Conservation (phyloP, 2,797 vertebrate genomes). For the Hephaestus fuliginosus region DNA sequence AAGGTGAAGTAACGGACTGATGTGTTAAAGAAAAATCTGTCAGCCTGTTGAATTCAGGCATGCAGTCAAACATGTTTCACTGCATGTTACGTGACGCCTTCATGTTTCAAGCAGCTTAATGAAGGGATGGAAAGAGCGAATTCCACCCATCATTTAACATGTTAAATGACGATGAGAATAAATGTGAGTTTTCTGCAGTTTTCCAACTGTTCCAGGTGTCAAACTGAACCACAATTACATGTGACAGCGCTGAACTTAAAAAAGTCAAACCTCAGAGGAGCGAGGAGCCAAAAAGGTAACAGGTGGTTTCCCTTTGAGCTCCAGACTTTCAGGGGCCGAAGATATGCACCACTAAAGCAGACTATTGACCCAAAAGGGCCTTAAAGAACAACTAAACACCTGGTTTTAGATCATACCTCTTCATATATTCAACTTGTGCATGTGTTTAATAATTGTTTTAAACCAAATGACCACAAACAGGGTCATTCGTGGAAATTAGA, state of each 20-base stretch:
- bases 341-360: not conserved
- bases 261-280: not conserved
- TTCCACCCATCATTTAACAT: conserved; percentile 34
- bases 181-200: conserved; percentile 1
- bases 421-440: not conserved
- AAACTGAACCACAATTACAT: not conserved
- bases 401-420: not conserved
- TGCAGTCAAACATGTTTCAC: not conserved
- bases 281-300: conserved; percentile 1
- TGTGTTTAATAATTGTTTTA: not conserved
- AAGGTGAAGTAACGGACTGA: not conserved
- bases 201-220: conserved; percentile 1
- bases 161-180: not conserved
- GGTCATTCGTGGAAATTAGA: too few relatives aligned
- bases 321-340: not conserved
- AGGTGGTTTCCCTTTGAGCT: conserved; percentile 19
- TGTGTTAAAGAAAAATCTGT: not conserved
- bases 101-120: conserved; percentile 27
- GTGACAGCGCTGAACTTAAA: not conserved
- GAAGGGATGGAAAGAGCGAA: conserved; percentile 24
- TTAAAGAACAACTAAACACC: not conserved
- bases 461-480: not conserved
- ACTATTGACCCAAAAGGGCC: not conserved
- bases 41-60: not conserved
- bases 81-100: not conserved